Evolutionary conservation across 53 echinoderm and acorn worm genomes (phyloP), one percentile per base, ranked within the genome.

Genomic region (Echinometra lucunter): DNA sequence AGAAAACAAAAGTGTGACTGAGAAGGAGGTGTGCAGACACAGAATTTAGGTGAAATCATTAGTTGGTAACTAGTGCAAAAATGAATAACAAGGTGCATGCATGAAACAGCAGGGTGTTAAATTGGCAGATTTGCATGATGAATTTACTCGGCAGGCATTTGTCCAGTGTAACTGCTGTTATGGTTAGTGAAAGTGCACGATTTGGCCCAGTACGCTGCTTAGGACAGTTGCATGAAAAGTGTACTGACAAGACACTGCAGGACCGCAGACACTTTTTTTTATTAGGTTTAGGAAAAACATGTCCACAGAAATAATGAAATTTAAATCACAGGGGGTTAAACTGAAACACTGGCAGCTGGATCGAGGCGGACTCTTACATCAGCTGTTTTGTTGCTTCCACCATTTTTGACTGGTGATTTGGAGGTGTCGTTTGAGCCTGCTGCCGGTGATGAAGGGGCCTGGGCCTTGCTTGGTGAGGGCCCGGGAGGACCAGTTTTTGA

Each of bases 301-400:
- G 49, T 30, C 49, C 85, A 85, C 85, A 85, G 85, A 49, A 85
- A 28, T 85, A 85, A 49, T 49, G 49, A 28, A 78, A 40, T 42
- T 44, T 6, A 16, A 28, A 45, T 11, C 47, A 85, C 85, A 85
- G 49, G 47, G 85, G 53, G 49, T 45, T 85, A 28, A 85, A 85
- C 85, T 49, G 49, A 45, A 85, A 85, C 85, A 85, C 85, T 85
- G 49, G 85, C 85, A 85, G 85, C 85, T 85, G 92, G 66, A 69
- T 25, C 70, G 32, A 45, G 66, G 69, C 30, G 32, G 38, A 78
- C 45, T 55, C 93, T 93, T 93, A 93, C 93, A 80, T 93, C 93
- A 37, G 93, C 74, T 56, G 30, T 5, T 11, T 74, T 58, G 44
- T 28, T 19, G 47, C 45, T 78, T 32, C 57, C 55, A 49, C 57